Evolutionary conservation across 2,888 invertebrate species (phyloP), one percentile per base, ranked within the genome.

Genomic region (Drosophila melanosoma): DNA sequence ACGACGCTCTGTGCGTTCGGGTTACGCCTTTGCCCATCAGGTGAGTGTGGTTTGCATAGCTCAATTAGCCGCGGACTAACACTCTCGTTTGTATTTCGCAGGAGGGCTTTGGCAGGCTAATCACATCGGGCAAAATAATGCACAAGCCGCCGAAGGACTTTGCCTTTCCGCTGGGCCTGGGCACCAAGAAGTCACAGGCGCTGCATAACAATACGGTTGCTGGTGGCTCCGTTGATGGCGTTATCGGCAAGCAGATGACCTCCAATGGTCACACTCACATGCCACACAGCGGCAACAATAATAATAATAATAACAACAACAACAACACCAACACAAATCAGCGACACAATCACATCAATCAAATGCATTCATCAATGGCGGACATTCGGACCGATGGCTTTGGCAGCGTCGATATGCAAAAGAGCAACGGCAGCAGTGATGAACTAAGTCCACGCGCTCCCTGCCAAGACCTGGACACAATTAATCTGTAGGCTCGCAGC

Each of bases 11-110:
- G 95, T 99, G 76, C 96, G 99, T 67, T 99, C 99, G 15, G 99
- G 99, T 66, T 98, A 99, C 94, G 99, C 99, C 12, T 99, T 99
- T 94, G 98, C 99, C 67, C 99, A 99, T 94, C 98, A 98, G 89
- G 93, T 93, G 71, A 48, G 49, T 56, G 6, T 26, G 36, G 26
- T 8, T 20, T 45, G 45, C 15, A 23, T 15, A 20, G 45, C 15
- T 45, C 15, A 45, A 15, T n/a, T 17, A 49, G 17, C 26, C 0
- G 12, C 4, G 10, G 4, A 3, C 1, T 23, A 4, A 6, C 33
- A 20, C 12, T 58, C 11, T 45, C 23, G 11, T 8, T 15, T 11
- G 0, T 20, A 2, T 4, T 45, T 42, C 51, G 1, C 61, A 93
- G 94, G 98, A 98, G 94, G 99, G 99, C 86, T 99, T 99, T 93